Base-by-base conservation (phyloP, 2,888 invertebrate species). In the Calameuta idolon region DNA sequence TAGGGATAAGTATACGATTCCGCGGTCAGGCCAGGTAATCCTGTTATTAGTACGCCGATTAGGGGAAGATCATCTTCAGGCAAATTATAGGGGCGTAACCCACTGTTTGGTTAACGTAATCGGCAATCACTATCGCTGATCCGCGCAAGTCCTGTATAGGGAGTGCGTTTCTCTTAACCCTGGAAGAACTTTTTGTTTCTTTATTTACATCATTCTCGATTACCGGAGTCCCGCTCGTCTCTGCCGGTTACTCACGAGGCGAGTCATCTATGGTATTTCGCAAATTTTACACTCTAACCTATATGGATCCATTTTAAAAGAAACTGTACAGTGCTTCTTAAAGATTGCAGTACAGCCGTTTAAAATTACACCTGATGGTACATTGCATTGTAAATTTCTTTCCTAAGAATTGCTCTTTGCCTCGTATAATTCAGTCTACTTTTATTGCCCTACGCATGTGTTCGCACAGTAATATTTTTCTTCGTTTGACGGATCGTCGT, bases 1-100 rank as follows among this genome's bases (percentile, higher is more conserved):
- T 90, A 90, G 87, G 89, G 89, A 89, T 90, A 91, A 91, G 90
- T 91, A 90, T 90, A 89, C 85, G 88, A 90, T 88, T 85, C 86
- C 87, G 84, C 84, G 87, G 87, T 84, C 88, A 84, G 85, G 87
- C 79, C 85, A 79, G 81, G 87, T 90, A 89, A 90, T 91, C 91
- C 91, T 91, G 91, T 91, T 91, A 91, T 91, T 91, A 91, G 91
- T 87, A 85, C 88, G 87, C 86, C 90, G 91, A 90, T 91, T 91
- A 91, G 90, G 89, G 87, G 82, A 85, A 84, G 89, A 89, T 89
- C 89, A 88, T 90, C 88, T 87, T 83, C 84, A 84, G 86, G 89
- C 88, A 91, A 91, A 91, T 91, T 91, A 88, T 87, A 87, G 90
- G 89, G 91, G 91, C 90, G 91, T 84, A 87, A 88, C 90, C 87